phyloP scores from a whole-genome alignment of 2,888 invertebrate species.

The Drosophila quasianomalipes region DNA sequence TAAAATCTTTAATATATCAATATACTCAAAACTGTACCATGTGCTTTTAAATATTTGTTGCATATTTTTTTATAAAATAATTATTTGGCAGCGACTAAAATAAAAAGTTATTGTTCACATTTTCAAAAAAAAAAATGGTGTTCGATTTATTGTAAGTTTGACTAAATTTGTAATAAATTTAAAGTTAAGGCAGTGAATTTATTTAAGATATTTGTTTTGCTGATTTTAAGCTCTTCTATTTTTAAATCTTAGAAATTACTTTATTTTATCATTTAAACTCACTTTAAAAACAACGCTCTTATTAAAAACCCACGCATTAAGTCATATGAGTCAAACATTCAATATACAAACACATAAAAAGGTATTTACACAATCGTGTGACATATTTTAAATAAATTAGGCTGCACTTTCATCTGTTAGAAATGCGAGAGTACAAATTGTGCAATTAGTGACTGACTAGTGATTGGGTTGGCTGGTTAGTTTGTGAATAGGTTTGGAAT shows the following conservation, averaged over 20 bases:
- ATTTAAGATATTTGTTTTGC: background rate
- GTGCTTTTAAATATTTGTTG: background rate
- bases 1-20: background rate
- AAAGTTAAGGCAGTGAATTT: background rate
- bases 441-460: constrained; percentile 51
- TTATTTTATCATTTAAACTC: background rate
- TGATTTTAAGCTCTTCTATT: fast-evolving
- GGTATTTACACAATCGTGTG: constrained; percentile 17
- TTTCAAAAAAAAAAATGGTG: background rate
- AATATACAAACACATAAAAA: constrained; percentile 10
- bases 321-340: constrained; percentile 11
- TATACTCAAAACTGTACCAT: background rate
- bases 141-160: background rate
- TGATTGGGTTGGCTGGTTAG: constrained; percentile 37
- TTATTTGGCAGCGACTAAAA: background rate
- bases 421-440: constrained; percentile 33
- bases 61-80: background rate
- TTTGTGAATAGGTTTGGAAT: constrained; percentile 24
- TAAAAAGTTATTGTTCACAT: background rate
- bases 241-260: background rate
- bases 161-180: no score
- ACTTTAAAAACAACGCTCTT: background rate
- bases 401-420: constrained; percentile 18
- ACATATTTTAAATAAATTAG: constrained; percentile 3
- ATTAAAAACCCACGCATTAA: background rate